Evolutionary conservation across 2,797 vertebrate species (phyloP), one percentile per base, ranked within the genome.

Genomic region (Cossypha niveicapilla): DNA sequence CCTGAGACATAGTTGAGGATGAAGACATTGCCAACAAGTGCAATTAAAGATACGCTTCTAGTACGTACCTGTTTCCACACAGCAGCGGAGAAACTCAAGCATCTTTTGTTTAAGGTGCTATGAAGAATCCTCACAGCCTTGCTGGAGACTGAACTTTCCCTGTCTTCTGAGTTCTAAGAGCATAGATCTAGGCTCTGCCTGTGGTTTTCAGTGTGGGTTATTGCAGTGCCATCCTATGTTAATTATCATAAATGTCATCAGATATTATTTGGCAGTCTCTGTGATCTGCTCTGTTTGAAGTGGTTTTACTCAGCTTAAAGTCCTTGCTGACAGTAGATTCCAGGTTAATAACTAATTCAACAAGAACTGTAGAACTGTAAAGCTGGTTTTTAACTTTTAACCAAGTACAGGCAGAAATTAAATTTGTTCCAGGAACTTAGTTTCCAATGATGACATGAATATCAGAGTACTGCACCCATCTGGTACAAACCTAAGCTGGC

Each of bases 271-370:
- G 75, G 58, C 87, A 90, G 61, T 58, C 68, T 50, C 65, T 96
- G 63, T 95, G 96, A 96, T 94, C 84, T 74, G 39, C 75, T 89
- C 58, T 80, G 75, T 96, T 96, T 96, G 96, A 96, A 96, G 96
- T 96, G 95, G 93, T 92, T 95, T 96, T 77, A 72, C 86, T 79
- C 30, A 90, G 74, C 18, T 73, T 86, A 11, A 91, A 92, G 94
- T 92, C 94, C 86, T 74, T 86, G 51, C 86, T 93, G 71, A 85
- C 71, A 93, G 48, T 16, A 73, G 61, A 89, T 90, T 63, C 68
- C 93, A 75, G 61, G 30, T 70, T 72, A 94, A 85, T 85, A 92
- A 74, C 50, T 68, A 30, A 10, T 92, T 82, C 44, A 86, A 45
- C 47, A 48, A 73, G 39, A 84, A 86, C 39, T 32, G 28, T 6